These are phyloP conservation scores for Sciurus niger DNA, from an alignment of 2,113 vertebrate genomes.

Conservation along the genomic window DNA sequence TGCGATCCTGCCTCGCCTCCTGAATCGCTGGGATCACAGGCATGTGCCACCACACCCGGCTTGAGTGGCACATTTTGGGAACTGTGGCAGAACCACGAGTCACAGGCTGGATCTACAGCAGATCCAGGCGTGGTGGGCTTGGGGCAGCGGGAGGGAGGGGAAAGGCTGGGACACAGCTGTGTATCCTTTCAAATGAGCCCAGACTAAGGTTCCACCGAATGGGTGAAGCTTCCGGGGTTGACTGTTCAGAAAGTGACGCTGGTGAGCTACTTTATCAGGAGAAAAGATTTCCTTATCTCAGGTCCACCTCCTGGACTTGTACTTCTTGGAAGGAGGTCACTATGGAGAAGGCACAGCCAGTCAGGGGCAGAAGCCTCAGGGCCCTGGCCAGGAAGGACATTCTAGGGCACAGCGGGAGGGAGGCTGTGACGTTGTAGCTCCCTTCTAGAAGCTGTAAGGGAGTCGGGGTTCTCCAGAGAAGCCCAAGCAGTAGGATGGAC, in stretches of 20 bases:
- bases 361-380: neutral
- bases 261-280: neutral
- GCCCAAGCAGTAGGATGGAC: too few species aligned
- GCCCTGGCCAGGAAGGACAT: neutral
- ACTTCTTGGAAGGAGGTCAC: neutral
- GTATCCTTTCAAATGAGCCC: neutral
- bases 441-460: neutral
- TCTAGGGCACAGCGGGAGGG: neutral
- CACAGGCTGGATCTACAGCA: neutral
- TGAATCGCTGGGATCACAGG: too few species aligned
- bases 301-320: neutral
- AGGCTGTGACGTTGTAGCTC: too few species aligned
- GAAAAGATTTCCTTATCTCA: neutral
- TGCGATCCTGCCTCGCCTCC: too few species aligned
- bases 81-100: neutral
- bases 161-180: fast-evolving
- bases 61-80: neutral
- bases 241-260: neutral
- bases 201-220: too few species aligned
- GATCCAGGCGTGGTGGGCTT: neutral
- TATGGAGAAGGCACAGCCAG: neutral
- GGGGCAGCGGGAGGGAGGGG: neutral
- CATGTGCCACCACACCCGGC: too few species aligned
- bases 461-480: neutral
- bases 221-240: neutral